Evolutionary conservation across 2,797 vertebrate species (phyloP).

Genomic region (Syngnathus rostellatus): DNA sequence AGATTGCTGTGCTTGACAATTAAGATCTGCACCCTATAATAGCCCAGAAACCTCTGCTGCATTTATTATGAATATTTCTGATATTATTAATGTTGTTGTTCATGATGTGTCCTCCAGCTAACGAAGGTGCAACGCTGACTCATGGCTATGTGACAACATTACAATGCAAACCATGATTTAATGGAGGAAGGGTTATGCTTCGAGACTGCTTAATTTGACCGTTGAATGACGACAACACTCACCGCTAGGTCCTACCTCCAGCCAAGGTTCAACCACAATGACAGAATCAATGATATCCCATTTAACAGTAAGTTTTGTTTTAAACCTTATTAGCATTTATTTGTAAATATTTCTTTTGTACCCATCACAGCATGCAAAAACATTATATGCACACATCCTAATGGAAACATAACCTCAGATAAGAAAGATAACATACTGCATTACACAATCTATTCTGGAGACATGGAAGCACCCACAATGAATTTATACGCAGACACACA

Average conservation of each 20-base stretch:
- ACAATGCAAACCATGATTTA: conserved; percentile 35
- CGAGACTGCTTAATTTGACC: conserved; percentile 28
- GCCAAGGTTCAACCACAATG: not conserved
- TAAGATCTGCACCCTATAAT: too few relatives aligned
- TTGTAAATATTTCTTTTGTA: not conserved
- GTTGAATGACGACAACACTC: conserved; percentile 28
- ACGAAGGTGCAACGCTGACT: conserved; percentile 39
- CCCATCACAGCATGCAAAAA: not conserved
- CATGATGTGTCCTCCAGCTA: conserved; percentile 27
- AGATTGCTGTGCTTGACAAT: not conserved
- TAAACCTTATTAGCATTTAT: too few relatives aligned
- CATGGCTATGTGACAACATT: conserved; percentile 12
- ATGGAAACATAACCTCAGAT: not conserved
- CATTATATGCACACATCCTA: not conserved
- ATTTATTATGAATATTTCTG: conserved; percentile 3
- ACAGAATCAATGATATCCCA: not conserved
- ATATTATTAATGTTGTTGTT: conserved; percentile 10
- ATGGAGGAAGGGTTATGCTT: conserved; percentile 25
- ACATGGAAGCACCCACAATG: conserved; percentile 3
- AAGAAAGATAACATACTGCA: not conserved
- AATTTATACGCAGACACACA: not conserved
- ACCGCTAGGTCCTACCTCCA: not conserved
- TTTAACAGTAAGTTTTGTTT: not conserved
- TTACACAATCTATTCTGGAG: conserved; percentile 5
- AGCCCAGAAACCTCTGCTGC: not conserved